Base-by-base conservation (phyloP, 1,140 invertebrate genomes). In the Drosophila funebris region DNA sequence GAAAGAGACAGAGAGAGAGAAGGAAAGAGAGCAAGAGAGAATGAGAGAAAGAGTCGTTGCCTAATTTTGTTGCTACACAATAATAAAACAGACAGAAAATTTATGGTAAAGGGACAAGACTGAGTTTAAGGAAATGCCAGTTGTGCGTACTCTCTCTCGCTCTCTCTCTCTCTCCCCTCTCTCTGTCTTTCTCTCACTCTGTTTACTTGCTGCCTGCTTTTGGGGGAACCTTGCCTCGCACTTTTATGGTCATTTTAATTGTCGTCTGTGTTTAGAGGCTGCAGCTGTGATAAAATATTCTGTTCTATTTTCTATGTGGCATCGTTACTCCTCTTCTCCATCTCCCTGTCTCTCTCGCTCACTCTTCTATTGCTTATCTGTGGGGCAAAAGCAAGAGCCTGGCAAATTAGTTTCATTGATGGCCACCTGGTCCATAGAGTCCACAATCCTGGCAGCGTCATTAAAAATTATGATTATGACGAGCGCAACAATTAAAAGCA, bases 321-420 rank as follows among this genome's bases (percentile, higher is more conserved):
- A 33, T 22, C 41, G 4, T n/a, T n/a, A 11, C n/a, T 58, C 9
- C 52, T 2, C 27, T 1, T 24, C 7, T 18, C 16, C 20, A 9
- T 22, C 24, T 58, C 27, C 33, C 8, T 16, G 9, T 37, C 31
- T 37, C 29, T 41, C 33, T 20, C 27, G 20, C 50, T 36, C 31
- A 4, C 52, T 53, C 31, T 50, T 7, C 7, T 18, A 22, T 22
- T 7, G 33, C 4, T 4, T 39, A 8, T 54, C 33, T 20, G 16
- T 74, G 52, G 46, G 36, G 24, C 8, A 37, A 16, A 53, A n/a
- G 68, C 14, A 27, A 27, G 24, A 58, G 43, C 22, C 29, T 57
- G 58, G 43, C 56, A 75, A 82, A 82, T 84, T 82, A 84, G 79
- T 84, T 79, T 53, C 79, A 82, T 82, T 78, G 79, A 82, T 84